Conservation (phyloP, 2,888 invertebrate species). For the Peribatodes rhomboidaria region DNA sequence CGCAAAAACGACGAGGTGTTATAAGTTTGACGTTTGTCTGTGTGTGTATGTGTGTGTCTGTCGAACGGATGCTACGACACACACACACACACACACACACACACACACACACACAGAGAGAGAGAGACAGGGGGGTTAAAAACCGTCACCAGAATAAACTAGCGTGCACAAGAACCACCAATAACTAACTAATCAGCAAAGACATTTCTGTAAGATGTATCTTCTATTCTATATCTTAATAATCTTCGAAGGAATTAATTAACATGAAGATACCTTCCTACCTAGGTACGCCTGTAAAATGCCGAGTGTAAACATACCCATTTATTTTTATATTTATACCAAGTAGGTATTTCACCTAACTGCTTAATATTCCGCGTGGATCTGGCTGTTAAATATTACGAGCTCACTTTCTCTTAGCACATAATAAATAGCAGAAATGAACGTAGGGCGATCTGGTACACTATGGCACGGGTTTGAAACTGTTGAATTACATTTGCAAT, state of each 20-base stretch:
- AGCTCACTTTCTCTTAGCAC: conserved; percentile 31
- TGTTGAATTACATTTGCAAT: neutral
- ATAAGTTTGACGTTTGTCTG: too few species aligned
- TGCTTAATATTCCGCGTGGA: conserved; percentile 31
- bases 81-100: too few species aligned
- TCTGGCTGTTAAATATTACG: conserved; percentile 34
- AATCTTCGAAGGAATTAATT: neutral
- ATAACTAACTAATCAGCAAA: too few species aligned
- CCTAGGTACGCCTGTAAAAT: conserved; percentile 1
- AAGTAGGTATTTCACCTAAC: conserved; percentile 4
- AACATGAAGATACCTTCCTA: neutral
- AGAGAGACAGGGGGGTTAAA: too few species aligned
- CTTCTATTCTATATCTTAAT: too few species aligned
- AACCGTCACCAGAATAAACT: too few species aligned
- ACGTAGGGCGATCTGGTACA: conserved; percentile 10
- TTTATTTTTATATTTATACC: conserved; percentile 23
- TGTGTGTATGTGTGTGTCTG: too few species aligned
- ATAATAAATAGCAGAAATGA: conserved; percentile 24
- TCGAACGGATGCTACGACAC: too few species aligned
- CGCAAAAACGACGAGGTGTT: too few species aligned
- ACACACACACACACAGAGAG: too few species aligned
- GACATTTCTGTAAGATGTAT: too few species aligned
- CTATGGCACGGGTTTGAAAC: neutral
- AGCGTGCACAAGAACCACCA: too few species aligned
- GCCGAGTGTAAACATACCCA: conserved; percentile 19